phyloP scores from a whole-genome alignment of 2,797 vertebrate species.

The Mus spretus region DNA sequence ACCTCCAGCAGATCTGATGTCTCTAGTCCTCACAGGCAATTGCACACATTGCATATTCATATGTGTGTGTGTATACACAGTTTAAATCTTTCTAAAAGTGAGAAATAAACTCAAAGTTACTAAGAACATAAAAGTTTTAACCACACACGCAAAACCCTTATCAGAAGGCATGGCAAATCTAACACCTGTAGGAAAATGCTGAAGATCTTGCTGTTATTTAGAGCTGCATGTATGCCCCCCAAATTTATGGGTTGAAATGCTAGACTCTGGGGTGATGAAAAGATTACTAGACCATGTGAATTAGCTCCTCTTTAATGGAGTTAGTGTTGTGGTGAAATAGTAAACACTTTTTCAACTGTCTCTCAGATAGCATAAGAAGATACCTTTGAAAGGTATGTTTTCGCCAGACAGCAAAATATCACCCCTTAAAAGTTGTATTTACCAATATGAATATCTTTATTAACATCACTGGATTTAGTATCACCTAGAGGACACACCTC shows the following conservation, averaged over 20 bases:
- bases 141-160: not conserved
- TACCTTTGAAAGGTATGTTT: not conserved
- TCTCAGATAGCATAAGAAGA: not conserved
- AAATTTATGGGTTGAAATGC: not conserved
- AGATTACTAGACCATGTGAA: not conserved
- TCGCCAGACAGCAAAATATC: not conserved
- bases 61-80: not conserved
- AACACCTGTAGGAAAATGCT: constrained; percentile 7
- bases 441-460: not conserved
- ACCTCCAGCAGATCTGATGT: not conserved
- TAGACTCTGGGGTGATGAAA: not conserved
- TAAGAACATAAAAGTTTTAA: not conserved
- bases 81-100: constrained; percentile 13
- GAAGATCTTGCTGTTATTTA: not conserved
- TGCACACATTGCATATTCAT: not conserved
- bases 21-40: not conserved
- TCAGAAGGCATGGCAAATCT: constrained; percentile 29
- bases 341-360: not conserved
- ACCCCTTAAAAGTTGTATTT: not conserved
- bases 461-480: not conserved
- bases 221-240: not conserved
- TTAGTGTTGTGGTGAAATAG: not conserved
- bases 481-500: not conserved
- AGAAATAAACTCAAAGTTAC: constrained; percentile 37
- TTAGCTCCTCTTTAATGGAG: not conserved